Percentiles rank a stretch among this genome's conserved stretches.
phyloP scores from a whole-genome alignment of 2,888 invertebrate genomes.

The Pyrochroa serraticornis region DNA sequence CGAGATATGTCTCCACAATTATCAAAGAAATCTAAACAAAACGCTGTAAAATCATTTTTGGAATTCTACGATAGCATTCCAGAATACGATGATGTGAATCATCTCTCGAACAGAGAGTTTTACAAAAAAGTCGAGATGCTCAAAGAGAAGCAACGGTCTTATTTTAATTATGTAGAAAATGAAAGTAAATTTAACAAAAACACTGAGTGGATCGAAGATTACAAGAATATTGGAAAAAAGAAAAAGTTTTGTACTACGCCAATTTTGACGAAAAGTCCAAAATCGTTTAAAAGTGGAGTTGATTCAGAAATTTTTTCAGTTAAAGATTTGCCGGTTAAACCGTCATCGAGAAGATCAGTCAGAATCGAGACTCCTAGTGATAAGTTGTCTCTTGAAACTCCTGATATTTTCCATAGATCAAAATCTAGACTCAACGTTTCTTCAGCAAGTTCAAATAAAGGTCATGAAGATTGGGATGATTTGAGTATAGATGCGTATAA shows the following conservation, averaged over 20 bases:
- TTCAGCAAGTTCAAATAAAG: slow-evolving; percentile 45
- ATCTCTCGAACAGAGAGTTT: slow-evolving; percentile 77
- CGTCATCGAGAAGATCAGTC: slow-evolving; percentile 56
- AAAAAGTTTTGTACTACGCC: slow-evolving; percentile 45
- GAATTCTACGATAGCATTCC: slow-evolving; percentile 81
- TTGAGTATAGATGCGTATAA: slow-evolving; percentile 52
- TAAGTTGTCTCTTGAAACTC: slow-evolving; percentile 43
- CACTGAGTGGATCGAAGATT: slow-evolving; percentile 52
- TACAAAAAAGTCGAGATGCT: slow-evolving; percentile 72
- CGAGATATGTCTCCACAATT: slow-evolving; percentile 40
- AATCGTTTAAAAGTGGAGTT: slow-evolving; percentile 36
- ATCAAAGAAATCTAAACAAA: slow-evolving; percentile 53
- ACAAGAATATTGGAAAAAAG: slow-evolving; percentile 46
- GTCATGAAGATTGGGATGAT: slow-evolving; percentile 48
- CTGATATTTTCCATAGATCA: slow-evolving; percentile 24
- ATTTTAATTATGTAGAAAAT: slow-evolving; percentile 49
- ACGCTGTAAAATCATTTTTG: slow-evolving; percentile 66
- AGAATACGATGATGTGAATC: slow-evolving; percentile 78
- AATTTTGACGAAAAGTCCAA: slow-evolving; percentile 39
- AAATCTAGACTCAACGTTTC: slow-evolving; percentile 49
- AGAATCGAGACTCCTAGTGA: slow-evolving; percentile 55
- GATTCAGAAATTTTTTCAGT: slow-evolving; percentile 37
- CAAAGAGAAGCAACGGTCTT: slow-evolving; percentile 66
- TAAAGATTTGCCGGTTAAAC: slow-evolving; percentile 33
- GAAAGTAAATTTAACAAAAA: slow-evolving; percentile 47